phyloP scores from a whole-genome alignment of 2,113 vertebrate genomes.

The Vidua chalybeata region DNA sequence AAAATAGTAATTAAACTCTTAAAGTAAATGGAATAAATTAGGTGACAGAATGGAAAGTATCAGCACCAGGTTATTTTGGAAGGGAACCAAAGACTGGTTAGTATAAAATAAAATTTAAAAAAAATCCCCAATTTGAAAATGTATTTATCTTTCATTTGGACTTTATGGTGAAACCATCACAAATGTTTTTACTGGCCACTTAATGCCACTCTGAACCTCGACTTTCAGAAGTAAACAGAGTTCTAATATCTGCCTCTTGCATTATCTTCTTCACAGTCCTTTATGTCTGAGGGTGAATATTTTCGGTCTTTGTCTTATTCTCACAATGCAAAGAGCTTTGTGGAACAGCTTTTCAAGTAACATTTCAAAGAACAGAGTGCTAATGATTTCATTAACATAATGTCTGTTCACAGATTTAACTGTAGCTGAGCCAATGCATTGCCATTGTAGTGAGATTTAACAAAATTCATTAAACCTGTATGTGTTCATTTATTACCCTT shows the following conservation, averaged over 20 bases:
- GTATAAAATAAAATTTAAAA: background rate
- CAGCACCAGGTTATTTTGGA: background rate
- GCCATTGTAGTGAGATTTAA: background rate
- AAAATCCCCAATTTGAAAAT: background rate
- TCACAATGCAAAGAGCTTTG: background rate
- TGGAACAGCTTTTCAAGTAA: constrained; percentile 42
- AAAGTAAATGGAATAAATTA: background rate
- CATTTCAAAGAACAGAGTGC: background rate
- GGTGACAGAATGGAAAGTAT: background rate
- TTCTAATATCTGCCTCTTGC: background rate
- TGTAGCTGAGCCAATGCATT: constrained; percentile 15
- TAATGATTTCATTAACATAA: constrained; percentile 47
- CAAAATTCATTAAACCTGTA: background rate
- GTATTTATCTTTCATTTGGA: background rate
- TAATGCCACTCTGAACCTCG: background rate
- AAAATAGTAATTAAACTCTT: background rate
- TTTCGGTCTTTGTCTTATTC: background rate
- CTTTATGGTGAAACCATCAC: background rate
- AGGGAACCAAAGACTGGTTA: background rate
- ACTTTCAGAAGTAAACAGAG: background rate
- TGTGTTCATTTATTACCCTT: background rate
- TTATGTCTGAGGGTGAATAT: background rate
- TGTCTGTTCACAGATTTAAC: constrained; percentile 25
- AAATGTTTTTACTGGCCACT: background rate
- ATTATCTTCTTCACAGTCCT: background rate